A percentile compares a stretch with the other conserved stretches of the same genome.
Conservation (phyloP, 1,140 invertebrate species). For the Neodiprion fabricii region DNA sequence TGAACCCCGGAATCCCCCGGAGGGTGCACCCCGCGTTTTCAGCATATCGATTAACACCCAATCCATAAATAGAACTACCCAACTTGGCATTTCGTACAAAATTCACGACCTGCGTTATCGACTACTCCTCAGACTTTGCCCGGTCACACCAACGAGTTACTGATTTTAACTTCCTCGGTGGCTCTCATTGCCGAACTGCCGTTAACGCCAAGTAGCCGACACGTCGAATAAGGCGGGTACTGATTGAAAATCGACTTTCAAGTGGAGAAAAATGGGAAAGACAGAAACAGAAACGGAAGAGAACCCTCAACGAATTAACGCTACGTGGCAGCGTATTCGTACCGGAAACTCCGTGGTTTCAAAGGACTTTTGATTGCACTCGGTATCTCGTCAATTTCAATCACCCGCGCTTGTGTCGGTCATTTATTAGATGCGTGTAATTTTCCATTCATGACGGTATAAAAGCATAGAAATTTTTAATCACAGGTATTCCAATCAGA, state of each 20-base stretch:
- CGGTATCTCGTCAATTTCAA: background rate
- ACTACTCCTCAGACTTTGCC: no score
- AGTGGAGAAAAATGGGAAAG: no score
- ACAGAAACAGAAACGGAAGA: background rate
- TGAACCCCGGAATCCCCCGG: no score
- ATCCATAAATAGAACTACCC: background rate
- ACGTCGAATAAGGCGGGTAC: no score
- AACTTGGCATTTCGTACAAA: no score
- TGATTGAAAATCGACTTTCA: no score
- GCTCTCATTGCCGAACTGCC: background rate
- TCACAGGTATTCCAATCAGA: no score
- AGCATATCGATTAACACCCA: background rate
- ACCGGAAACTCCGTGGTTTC: background rate
- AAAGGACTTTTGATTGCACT: slow-evolving; percentile 3
- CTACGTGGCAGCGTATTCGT: background rate
- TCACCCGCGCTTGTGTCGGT: background rate
- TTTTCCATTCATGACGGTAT: no score
- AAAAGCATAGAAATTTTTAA: no score
- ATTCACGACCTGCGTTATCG: no score
- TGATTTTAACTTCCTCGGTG: background rate
- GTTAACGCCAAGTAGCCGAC: background rate
- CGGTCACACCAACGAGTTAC: background rate
- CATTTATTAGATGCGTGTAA: no score
- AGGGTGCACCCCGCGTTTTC: background rate
- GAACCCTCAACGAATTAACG: background rate